Evolutionary conservation across 2,113 vertebrate species (phyloP).

Genomic region (Anolis sagrei): DNA sequence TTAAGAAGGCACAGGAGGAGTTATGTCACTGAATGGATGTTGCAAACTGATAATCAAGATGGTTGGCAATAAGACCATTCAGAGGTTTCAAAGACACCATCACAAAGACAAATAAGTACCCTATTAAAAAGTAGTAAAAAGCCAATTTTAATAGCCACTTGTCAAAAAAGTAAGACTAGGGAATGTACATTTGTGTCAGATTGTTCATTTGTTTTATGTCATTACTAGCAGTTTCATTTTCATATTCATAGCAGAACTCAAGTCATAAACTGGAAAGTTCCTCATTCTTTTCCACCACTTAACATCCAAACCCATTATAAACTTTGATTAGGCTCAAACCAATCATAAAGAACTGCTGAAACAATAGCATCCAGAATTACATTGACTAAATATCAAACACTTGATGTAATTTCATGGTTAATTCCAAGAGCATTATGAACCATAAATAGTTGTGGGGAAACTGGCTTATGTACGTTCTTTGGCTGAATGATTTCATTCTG

Average conservation of each 20-base stretch:
- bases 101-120: neutral
- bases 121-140: slow-evolving; percentile 4
- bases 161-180: neutral
- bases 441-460: slow-evolving; percentile 28
- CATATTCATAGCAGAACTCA: neutral
- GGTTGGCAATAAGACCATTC: neutral
- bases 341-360: slow-evolving; percentile 30
- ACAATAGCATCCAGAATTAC: slow-evolving; percentile 32
- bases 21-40: neutral
- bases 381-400: neutral
- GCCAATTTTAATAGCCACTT: neutral
- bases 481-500: neutral
- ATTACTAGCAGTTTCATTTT: slow-evolving; percentile 9
- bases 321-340: slow-evolving; percentile 10
- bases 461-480: slow-evolving; percentile 5
- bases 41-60: neutral
- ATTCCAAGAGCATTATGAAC: neutral
- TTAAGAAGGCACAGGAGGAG: slow-evolving; percentile 21
- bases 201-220: neutral
- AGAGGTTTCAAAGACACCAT: neutral
- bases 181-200: slow-evolving; percentile 17
- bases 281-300: slow-evolving; percentile 39
- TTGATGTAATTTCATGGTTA: slow-evolving; percentile 31
- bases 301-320: neutral
- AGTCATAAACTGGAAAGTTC: neutral